phyloP scores from a whole-genome alignment of 1,140 invertebrate species.

The Odontomachus brunneus region DNA sequence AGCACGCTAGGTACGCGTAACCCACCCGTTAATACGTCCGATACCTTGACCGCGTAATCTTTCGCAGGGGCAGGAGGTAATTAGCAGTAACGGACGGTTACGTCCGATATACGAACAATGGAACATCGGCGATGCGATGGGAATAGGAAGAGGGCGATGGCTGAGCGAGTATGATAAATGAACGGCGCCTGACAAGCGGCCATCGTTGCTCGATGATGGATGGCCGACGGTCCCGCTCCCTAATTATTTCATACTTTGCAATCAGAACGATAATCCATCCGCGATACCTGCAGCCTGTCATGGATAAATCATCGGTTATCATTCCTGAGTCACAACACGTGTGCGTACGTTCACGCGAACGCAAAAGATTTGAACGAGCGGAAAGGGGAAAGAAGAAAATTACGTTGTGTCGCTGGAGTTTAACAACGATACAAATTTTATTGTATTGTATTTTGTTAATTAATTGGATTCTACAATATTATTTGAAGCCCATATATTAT shows the following conservation, averaged over 20 bases:
- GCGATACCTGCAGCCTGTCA: slow-evolving; percentile 82
- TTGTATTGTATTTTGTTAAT: not conserved
- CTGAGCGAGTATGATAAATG: slow-evolving; percentile 85
- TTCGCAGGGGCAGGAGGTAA: slow-evolving; percentile 79
- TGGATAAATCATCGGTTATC: slow-evolving; percentile 85
- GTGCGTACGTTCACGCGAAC: slow-evolving; percentile 57
- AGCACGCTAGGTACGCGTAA: slow-evolving; percentile 37
- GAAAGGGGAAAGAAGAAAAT: slow-evolving; percentile 28
- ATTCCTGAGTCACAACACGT: slow-evolving; percentile 77
- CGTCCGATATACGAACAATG: slow-evolving; percentile 82
- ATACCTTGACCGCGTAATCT: slow-evolving; percentile 78
- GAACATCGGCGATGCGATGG: slow-evolving; percentile 79
- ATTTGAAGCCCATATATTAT: slow-evolving; percentile 19
- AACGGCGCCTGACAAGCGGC: slow-evolving; percentile 83
- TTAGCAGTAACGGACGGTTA: slow-evolving; percentile 81
- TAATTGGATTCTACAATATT: not conserved
- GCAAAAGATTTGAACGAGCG: slow-evolving; percentile 2
- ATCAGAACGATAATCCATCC: slow-evolving; percentile 86
- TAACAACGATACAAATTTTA: not conserved
- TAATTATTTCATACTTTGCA: slow-evolving; percentile 87
- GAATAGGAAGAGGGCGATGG: slow-evolving; percentile 80
- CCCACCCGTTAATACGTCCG: slow-evolving; percentile 75
- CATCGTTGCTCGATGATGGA: slow-evolving; percentile 84
- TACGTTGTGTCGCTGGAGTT: slow-evolving; percentile 5
- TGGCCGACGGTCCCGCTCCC: slow-evolving; percentile 81